A percentile compares a stretch with the other conserved stretches of the same genome.
Evolutionary conservation across 1,140 invertebrate genomes (phyloP).

Genomic region (Hylyphantes graminicola): DNA sequence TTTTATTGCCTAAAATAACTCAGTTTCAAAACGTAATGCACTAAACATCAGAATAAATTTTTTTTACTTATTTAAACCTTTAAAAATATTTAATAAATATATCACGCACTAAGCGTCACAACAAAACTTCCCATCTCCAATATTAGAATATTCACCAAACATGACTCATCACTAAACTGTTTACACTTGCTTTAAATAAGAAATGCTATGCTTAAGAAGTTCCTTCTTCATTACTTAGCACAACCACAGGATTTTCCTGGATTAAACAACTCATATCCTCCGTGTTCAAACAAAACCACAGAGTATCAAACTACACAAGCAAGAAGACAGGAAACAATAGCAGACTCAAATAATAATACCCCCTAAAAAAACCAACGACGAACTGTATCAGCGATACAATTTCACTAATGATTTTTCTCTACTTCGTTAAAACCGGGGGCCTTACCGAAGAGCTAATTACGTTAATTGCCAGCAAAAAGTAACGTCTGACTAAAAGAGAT

Average conservation of each 20-base stretch:
- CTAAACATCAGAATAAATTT: too few species aligned
- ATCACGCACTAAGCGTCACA: too few species aligned
- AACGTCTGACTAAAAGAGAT: conserved; percentile 60
- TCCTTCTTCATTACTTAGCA: conserved; percentile 10
- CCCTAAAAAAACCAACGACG: conserved; percentile 9
- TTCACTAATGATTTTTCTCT: conserved; percentile 60
- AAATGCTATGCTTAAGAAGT: too few species aligned
- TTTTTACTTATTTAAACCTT: too few species aligned
- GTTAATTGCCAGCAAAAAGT: conserved; percentile 59
- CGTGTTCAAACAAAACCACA: conserved; percentile 46
- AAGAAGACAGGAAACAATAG: conserved; percentile 27
- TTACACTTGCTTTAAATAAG: too few species aligned
- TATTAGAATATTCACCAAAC: too few species aligned
- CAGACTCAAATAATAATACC: conserved; percentile 2
- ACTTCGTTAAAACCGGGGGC: conserved; percentile 57
- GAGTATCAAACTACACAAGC: conserved; percentile 27
- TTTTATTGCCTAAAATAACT: too few species aligned
- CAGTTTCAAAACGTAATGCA: too few species aligned
- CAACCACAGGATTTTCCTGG: conserved; percentile 12
- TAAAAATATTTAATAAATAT: too few species aligned
- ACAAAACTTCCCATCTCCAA: too few species aligned
- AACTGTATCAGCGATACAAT: conserved; percentile 58
- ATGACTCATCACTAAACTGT: too few species aligned
- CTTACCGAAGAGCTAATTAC: conserved; percentile 57
- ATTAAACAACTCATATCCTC: conserved; percentile 13